A percentile compares a stretch with the other conserved stretches of the same genome.
Conservation (phyloP, 2,797 vertebrate genomes). For the Helicolenus hilgendorfi region DNA sequence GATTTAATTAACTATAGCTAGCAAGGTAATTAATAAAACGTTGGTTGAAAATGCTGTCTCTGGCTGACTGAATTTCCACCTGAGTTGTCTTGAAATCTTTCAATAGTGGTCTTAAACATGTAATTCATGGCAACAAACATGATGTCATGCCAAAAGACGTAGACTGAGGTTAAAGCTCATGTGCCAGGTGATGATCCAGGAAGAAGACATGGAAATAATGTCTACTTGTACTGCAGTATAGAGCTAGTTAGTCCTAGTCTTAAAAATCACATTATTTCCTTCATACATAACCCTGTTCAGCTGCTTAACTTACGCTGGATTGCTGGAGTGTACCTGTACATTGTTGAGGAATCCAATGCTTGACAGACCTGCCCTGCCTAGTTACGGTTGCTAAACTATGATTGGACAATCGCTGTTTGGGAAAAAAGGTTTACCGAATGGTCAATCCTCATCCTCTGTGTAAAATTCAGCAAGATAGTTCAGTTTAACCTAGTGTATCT, state of each 20-base stretch:
- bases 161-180: not conserved
- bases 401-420: not conserved
- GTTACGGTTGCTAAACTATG: not conserved
- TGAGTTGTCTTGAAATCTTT: not conserved
- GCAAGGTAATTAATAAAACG: not conserved
- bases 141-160: not conserved
- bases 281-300: not conserved
- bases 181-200: not conserved
- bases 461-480: conserved; percentile 11
- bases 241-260: not conserved
- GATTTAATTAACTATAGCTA: not conserved
- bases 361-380: not conserved
- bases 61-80: not conserved
- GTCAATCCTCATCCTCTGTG: not conserved
- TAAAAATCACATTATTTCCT: not conserved
- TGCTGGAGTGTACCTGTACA: not conserved
- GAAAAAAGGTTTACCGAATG: not conserved
- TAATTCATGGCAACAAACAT: not conserved
- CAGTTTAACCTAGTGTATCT: conserved; percentile 8
- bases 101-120: not conserved
- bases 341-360: not conserved
- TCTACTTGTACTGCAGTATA: not conserved
- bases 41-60: not conserved
- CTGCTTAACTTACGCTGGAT: not conserved
- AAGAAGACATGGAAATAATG: not conserved